Base-by-base conservation (phyloP, 2,113 vertebrate genomes). In the Misgurnus mizolepis region DNA sequence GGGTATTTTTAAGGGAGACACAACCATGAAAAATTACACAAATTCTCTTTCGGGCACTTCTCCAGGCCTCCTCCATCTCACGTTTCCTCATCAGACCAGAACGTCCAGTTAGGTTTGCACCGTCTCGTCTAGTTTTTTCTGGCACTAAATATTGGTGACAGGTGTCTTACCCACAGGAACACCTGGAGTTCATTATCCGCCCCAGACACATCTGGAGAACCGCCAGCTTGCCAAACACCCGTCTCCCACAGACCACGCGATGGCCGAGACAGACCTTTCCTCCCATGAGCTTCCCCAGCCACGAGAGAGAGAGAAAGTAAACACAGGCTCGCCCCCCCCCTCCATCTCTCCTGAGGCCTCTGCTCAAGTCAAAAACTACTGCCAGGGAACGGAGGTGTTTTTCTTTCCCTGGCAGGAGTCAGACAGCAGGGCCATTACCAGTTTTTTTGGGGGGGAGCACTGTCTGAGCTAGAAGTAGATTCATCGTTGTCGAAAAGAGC, bases 71-170 rank as follows among this genome's bases (percentile, higher is more conserved):
- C 22, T 27, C 60, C 55, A 70, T 56, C 76, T 61, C 49, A 14
- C 49, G 22, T 80, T 74, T 79, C 79, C 77, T 82, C 80, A 82
- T 78, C 85, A 85, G 79, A 81, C 72, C 49, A 47, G 45, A 40
- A 67, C 82, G 84, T 89, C 85, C 83, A 87, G 83, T 91, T 90
- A 90, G 88, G 84, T 90, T 84, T 86, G 82, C 88, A 91, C 81
- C 89, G 88, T 91, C 90, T 89, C 85, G 88, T 93, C 92, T 93
- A 91, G 91, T 85, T 92, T 90, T 90, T 89, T 88, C 92, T 91
- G 91, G 90, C 91, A 90, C 88, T 92, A 92, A 93, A 93, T 91
- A 92, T 92, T 89, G 87, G 92, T 93, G 91, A 93, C 92, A 93
- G 92, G 92, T 93, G 92, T 92, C 90, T 93, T 89, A 88, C 89